phyloP scores from a whole-genome alignment of 2,888 invertebrate genomes.

The Cephus spinipes region DNA sequence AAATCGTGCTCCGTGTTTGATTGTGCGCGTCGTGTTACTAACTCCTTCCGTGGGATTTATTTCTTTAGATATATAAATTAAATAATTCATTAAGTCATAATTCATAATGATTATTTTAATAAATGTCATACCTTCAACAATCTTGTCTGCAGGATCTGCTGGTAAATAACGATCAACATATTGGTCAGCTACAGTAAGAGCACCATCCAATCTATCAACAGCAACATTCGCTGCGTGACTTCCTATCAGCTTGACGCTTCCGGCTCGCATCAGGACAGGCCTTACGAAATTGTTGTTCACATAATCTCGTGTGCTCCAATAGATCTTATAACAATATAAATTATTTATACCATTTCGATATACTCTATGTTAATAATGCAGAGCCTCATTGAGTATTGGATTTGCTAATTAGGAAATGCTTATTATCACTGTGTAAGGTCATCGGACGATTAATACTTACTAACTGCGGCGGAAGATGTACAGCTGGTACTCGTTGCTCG shows the following conservation, averaged over 20 bases:
- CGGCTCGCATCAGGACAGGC: conserved; percentile 82
- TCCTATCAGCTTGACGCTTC: conserved; percentile 85
- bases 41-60: conserved; percentile 55
- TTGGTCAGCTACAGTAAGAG: conserved; percentile 81
- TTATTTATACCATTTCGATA: background rate
- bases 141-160: conserved; percentile 73
- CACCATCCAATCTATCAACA: conserved; percentile 80
- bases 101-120: background rate
- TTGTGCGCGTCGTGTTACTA: conserved; percentile 78
- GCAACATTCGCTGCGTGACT: conserved; percentile 81
- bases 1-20: conserved; percentile 82
- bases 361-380: background rate
- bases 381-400: background rate
- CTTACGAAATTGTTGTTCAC: conserved; percentile 75
- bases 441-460: conserved; percentile 68
- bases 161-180: conserved; percentile 87
- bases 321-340: conserved; percentile 71
- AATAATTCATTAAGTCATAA: background rate
- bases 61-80: conserved; percentile 29
- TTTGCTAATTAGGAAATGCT: background rate
- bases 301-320: conserved; percentile 82
- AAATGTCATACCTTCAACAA: conserved; percentile 70
- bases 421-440: background rate
- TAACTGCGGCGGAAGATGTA: conserved; percentile 86
- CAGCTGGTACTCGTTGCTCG: conserved; percentile 85